Conservation (phyloP, 37 sponge, comb jelly and placozoan species). For the Halichondria panicea region DNA sequence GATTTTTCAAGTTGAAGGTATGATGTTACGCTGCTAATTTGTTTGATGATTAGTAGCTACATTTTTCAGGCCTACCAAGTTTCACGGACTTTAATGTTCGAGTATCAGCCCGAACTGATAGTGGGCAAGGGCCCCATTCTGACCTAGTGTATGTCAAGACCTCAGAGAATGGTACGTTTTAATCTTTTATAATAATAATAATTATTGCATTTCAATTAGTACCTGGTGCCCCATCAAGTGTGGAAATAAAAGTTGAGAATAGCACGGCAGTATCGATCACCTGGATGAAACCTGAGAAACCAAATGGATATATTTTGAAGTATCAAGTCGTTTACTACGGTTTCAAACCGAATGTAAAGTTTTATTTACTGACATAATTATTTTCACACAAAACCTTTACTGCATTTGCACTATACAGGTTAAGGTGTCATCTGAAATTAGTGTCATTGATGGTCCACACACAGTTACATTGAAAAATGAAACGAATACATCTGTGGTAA, state of each 20-base stretch:
- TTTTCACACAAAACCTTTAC: background rate
- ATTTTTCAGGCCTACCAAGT: constrained; percentile 9
- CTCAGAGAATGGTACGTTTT: background rate
- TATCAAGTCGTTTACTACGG: constrained; percentile 45
- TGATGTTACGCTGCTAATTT: background rate
- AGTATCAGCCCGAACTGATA: constrained; percentile 7
- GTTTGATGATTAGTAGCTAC: background rate
- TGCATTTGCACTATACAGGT: background rate
- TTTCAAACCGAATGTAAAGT: background rate
- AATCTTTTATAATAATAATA: background rate
- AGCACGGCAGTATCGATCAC: background rate
- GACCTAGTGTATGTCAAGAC: constrained; percentile 3
- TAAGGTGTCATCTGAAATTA: background rate
- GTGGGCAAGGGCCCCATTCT: background rate
- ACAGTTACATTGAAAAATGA: background rate
- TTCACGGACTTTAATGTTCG: background rate
- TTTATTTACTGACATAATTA: background rate
- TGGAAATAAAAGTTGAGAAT: background rate
- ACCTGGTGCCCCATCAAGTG: constrained; percentile 1
- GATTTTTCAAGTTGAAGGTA: constrained; percentile 17
- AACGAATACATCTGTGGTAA: background rate
- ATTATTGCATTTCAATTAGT: background rate
- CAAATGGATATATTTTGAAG: constrained; percentile 17
- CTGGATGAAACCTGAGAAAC: constrained; percentile 13
- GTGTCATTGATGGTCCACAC: background rate